Evolutionary conservation across 2,113 vertebrate genomes (phyloP).

Genomic region (Misgurnus mizolepis): DNA sequence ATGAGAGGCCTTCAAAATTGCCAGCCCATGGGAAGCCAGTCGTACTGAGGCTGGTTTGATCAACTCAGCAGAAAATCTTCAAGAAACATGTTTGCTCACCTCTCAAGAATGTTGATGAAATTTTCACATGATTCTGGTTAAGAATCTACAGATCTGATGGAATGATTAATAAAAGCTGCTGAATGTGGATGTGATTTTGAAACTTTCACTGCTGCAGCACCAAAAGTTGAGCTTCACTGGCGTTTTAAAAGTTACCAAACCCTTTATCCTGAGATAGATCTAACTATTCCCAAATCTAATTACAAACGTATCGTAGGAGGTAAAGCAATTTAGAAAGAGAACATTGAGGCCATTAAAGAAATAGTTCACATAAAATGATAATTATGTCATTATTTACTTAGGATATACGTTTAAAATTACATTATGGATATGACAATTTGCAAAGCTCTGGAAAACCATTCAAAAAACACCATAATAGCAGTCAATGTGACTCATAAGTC

Average conservation of each 20-base stretch:
- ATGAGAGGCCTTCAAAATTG: conserved; percentile 69
- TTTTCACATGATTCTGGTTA: conserved; percentile 37
- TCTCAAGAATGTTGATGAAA: conserved; percentile 59
- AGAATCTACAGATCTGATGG: conserved; percentile 54
- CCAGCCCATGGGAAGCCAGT: conserved; percentile 70
- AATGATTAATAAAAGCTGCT: conserved; percentile 58
- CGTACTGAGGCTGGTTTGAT: conserved; percentile 43
- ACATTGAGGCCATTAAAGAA: not conserved
- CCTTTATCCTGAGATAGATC: not conserved
- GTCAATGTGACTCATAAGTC: too few species aligned
- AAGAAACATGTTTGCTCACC: conserved; percentile 46
- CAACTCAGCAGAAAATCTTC: not conserved
- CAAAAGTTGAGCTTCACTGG: not conserved
- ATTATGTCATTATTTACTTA: not conserved
- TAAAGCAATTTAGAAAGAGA: too few species aligned
- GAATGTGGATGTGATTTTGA: not conserved
- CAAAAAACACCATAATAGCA: too few species aligned
- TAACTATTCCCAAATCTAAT: not conserved
- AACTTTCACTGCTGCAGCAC: not conserved
- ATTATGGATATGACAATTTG: too few species aligned
- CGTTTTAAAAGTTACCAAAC: not conserved
- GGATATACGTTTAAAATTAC: too few species aligned
- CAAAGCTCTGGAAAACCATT: too few species aligned
- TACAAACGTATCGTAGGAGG: not conserved
- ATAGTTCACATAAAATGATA: not conserved